Evolutionary conservation across 2,113 vertebrate genomes (phyloP).

Genomic region (human (Homo sapiens)): GRCh38 chr3:124398001-124398500

Average conservation of each 20-base stretch:
- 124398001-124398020: not conserved
- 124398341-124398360: not conserved
- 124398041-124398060: not conserved
- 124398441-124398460: not conserved
- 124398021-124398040: not conserved
- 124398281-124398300: not conserved
- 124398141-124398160: not conserved
- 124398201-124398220: not conserved
- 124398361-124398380: not conserved
- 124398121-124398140: not conserved
- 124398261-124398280: not conserved
- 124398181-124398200: not conserved
- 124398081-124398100: not conserved
- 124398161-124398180: not conserved
- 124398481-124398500: not conserved
- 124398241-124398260: constrained; percentile 15
- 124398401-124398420: not conserved
- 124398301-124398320: not conserved
- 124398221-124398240: constrained; percentile 19
- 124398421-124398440: not conserved
- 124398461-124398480: not conserved
- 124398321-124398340: not conserved
- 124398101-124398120: not conserved
- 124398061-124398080: not conserved
- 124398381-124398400: not conserved